These are phyloP conservation scores for Hafferia zeledoni DNA, from an alignment of 2,797 vertebrate genomes.

Conservation along the genomic window DNA sequence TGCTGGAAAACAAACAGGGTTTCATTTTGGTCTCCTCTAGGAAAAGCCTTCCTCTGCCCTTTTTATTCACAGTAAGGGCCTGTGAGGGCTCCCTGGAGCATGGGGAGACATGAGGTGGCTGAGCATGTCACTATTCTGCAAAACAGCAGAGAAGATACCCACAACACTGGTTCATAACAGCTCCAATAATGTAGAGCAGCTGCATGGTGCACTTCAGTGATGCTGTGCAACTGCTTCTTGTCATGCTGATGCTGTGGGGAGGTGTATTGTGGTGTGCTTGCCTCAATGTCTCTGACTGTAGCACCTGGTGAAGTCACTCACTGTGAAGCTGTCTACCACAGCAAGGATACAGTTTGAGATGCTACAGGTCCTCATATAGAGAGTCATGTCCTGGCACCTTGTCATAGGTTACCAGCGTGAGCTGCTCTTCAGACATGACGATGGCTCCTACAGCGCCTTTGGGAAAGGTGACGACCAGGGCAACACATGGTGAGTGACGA, in stretches of 20 bases:
- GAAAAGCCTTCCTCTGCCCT: neutral
- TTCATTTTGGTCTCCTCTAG: neutral
- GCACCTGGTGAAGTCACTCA: neutral
- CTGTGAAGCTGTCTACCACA: neutral
- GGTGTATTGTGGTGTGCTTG: neutral
- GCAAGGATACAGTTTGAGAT: neutral
- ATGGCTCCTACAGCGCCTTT: constrained; percentile 67
- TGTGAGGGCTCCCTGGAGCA: neutral
- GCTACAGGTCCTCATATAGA: neutral
- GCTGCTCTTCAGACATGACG: constrained; percentile 34
- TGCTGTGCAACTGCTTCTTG: neutral
- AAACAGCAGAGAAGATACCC: neutral
- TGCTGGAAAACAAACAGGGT: neutral
- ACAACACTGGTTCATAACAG: neutral
- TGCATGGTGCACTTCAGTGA: accelerated
- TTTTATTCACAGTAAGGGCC: neutral
- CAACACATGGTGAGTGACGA: constrained; percentile 53
- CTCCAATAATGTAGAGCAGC: neutral
- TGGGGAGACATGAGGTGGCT: neutral
- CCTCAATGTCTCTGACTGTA: neutral
- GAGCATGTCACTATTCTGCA: neutral
- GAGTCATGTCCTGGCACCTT: neutral
- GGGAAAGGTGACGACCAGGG: constrained; percentile 59
- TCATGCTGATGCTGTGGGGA: neutral
- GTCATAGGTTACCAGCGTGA: constrained; percentile 61